These are phyloP conservation scores for Equus przewalskii DNA, from an alignment of 2,113 vertebrate genomes.

Conservation along the genomic window DNA sequence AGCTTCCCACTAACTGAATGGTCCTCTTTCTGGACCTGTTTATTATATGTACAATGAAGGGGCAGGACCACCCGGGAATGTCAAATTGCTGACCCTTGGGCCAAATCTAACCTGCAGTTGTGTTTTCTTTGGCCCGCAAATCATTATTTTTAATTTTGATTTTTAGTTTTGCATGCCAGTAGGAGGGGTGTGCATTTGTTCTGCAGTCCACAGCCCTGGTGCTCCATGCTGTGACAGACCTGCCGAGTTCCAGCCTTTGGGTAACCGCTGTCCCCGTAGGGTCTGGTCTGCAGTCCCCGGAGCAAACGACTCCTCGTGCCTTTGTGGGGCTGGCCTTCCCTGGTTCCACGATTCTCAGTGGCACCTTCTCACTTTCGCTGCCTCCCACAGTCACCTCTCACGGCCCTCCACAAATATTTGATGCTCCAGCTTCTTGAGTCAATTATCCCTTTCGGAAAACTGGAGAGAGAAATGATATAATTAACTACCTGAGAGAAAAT, in stretches of 20 bases:
- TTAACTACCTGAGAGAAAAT: conserved; percentile 39
- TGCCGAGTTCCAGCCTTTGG: not conserved
- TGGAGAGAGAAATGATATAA: conserved; percentile 28
- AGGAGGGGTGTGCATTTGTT: not conserved
- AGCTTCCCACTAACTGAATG: not conserved
- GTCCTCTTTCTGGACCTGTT: not conserved
- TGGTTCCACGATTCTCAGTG: not conserved
- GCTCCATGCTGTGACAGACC: no score
- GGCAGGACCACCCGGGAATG: conserved; percentile 7
- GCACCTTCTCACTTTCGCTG: not conserved
- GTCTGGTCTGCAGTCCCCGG: not conserved
- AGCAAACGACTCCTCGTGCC: not conserved
- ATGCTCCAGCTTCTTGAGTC: conserved; percentile 23
- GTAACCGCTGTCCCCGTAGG: not conserved
- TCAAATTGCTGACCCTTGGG: not conserved
- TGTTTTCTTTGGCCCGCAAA: conserved; percentile 48
- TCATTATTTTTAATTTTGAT: not conserved
- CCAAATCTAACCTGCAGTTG: conserved; percentile 2
- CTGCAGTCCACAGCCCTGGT: not conserved
- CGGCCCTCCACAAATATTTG: conserved; percentile 1
- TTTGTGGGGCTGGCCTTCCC: not conserved
- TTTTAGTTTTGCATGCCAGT: not conserved
- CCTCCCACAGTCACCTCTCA: not conserved
- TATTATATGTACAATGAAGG: not conserved
- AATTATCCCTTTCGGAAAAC: conserved; percentile 63